Conservation (phyloP, 2,113 vertebrate genomes). For the Neoarius graeffei region DNA sequence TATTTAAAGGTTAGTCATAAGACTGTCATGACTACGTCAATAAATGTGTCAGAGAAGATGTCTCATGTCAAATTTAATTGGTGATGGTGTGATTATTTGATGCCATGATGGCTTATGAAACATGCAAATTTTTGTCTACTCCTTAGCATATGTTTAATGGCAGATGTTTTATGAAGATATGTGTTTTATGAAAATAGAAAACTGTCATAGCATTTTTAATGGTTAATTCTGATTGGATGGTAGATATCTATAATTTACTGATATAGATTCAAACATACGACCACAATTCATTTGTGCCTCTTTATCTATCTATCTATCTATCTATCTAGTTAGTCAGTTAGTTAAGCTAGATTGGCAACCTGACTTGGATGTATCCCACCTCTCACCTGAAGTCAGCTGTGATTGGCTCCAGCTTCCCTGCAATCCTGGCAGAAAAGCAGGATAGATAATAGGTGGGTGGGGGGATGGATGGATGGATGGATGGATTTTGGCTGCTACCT, state of each 20-base stretch:
- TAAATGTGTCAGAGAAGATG: not conserved
- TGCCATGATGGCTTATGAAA: not conserved
- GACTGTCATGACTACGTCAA: not conserved
- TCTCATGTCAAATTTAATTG: not conserved
- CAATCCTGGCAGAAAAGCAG: too few relatives aligned
- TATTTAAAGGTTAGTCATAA: not conserved
- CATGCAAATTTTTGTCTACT: not conserved
- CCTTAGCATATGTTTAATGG: not conserved
- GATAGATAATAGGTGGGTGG: too few relatives aligned
- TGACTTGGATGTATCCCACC: too few relatives aligned
- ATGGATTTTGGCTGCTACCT: not conserved
- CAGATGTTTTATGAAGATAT: conserved; percentile 12
- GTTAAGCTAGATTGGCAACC: too few relatives aligned
- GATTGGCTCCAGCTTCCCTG: too few relatives aligned
- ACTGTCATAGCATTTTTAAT: not conserved
- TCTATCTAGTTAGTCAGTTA: too few relatives aligned
- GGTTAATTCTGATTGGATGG: not conserved
- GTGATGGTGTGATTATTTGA: not conserved
- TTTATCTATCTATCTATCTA: not conserved
- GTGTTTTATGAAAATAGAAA: not conserved
- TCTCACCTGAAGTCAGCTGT: too few relatives aligned
- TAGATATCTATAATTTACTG: not conserved
- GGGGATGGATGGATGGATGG: too few relatives aligned
- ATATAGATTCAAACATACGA: not conserved
- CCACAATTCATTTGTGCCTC: not conserved